phyloP scores from a whole-genome alignment of 2,797 vertebrate species.

The Mus minutoides region DNA sequence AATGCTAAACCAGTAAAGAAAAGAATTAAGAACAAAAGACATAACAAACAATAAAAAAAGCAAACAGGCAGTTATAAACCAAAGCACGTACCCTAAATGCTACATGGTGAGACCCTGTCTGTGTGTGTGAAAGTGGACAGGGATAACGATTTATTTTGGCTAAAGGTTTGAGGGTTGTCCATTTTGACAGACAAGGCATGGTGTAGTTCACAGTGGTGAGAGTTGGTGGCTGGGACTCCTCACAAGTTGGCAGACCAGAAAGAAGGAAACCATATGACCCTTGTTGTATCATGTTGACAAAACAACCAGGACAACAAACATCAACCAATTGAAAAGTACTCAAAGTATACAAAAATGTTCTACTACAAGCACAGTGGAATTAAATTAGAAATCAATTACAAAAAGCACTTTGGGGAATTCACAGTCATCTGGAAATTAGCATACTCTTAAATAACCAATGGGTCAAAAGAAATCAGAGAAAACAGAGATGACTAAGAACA shows the following conservation, averaged over 20 bases:
- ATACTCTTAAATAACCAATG: conserved; percentile 34
- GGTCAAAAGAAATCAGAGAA: conserved; percentile 46
- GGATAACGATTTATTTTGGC: not conserved
- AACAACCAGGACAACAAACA: not conserved
- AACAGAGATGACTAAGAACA: conserved; percentile 41
- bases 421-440: conserved; percentile 28
- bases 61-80: conserved; percentile 22
- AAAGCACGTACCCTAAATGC: not conserved
- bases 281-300: not conserved
- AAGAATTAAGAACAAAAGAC: not conserved
- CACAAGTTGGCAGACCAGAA: not conserved
- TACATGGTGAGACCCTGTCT: not conserved
- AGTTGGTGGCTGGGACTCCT: not conserved
- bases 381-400: conserved; percentile 52
- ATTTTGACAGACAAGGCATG: not conserved
- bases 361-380: not conserved
- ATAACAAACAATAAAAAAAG: conserved; percentile 45
- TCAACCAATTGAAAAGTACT: not conserved
- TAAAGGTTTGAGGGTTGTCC: not conserved
- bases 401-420: not conserved
- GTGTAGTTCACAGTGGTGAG: not conserved
- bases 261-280: not conserved
- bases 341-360: not conserved
- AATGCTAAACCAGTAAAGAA: not conserved
- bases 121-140: fast-evolving